Conservation (phyloP, 2,797 vertebrate species). For the Streptopelia turtur region DNA sequence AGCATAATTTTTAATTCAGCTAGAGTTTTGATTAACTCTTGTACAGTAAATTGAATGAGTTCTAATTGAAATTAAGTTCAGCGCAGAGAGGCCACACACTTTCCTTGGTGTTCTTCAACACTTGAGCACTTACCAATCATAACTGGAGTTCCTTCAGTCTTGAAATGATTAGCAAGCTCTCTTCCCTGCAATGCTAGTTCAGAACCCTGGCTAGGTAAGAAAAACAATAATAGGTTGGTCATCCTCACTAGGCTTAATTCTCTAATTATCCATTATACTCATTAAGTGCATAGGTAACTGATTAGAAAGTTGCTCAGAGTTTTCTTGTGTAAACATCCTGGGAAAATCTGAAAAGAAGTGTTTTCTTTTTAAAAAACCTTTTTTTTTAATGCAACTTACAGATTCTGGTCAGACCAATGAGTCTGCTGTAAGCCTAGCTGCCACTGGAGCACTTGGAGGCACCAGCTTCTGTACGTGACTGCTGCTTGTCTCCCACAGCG, state of each 20-base stretch:
- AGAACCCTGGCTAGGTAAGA: slow-evolving; percentile 86
- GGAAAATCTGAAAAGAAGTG: not conserved
- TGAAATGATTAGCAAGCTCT: slow-evolving; percentile 92
- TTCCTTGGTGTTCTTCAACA: not conserved
- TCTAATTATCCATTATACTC: not conserved
- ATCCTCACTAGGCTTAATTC: not conserved
- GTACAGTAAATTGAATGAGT: not conserved
- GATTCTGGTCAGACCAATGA: not conserved
- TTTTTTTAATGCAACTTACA: not conserved
- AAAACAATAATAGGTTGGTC: not conserved
- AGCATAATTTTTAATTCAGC: not conserved
- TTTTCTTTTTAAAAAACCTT: too few relatives aligned
- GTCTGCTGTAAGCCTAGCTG: not conserved
- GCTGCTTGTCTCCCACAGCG: not conserved
- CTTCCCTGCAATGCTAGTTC: slow-evolving; percentile 90
- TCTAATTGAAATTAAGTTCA: not conserved
- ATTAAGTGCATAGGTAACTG: not conserved
- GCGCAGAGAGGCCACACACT: not conserved
- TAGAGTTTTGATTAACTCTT: not conserved
- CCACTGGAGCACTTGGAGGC: not conserved
- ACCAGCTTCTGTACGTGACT: fast-evolving
- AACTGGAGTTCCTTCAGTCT: slow-evolving; percentile 90
- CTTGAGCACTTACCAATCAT: slow-evolving; percentile 89
- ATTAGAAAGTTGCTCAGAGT: not conserved
- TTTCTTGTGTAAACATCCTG: not conserved